These are phyloP conservation scores for Cynopterus sphinx DNA, from an alignment of 2,797 vertebrate genomes.

Conservation along the genomic window DNA sequence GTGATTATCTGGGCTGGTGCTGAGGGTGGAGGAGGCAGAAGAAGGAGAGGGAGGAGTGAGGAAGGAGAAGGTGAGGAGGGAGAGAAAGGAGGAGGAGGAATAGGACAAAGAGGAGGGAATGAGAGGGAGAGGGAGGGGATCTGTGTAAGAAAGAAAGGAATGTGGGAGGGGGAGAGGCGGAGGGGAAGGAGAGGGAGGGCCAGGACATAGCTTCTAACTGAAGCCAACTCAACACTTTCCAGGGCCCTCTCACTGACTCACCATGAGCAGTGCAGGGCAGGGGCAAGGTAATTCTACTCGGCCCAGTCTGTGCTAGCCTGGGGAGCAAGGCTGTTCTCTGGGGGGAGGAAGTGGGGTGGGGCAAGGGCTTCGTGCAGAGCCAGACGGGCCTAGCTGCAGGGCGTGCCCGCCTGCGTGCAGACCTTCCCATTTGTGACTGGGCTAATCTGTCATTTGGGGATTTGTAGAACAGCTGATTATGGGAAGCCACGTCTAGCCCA, in stretches of 20 bases:
- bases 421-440: not conserved
- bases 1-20: not conserved
- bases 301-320: not conserved
- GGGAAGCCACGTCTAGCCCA: not conserved
- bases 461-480: not conserved
- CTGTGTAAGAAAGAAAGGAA: not conserved
- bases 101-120: not conserved
- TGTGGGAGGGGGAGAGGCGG: not conserved
- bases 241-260: not conserved
- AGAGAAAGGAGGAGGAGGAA: not conserved
- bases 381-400: not conserved
- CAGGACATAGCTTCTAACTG: not conserved
- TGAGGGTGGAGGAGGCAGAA: not conserved
- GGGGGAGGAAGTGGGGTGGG: not conserved
- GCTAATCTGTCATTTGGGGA: not conserved
- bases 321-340: not conserved
- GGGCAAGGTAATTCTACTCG: too few relatives aligned
- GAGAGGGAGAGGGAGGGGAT: not conserved
- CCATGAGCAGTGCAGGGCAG: too few relatives aligned
- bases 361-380: rapidly evolving
- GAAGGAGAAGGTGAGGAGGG: not conserved
- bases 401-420: not conserved
- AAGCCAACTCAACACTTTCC: not conserved
- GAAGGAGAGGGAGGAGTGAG: not conserved
- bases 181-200: not conserved